Conservation (phyloP, 2,113 vertebrate species). For the Setophaga kirtlandii region DNA sequence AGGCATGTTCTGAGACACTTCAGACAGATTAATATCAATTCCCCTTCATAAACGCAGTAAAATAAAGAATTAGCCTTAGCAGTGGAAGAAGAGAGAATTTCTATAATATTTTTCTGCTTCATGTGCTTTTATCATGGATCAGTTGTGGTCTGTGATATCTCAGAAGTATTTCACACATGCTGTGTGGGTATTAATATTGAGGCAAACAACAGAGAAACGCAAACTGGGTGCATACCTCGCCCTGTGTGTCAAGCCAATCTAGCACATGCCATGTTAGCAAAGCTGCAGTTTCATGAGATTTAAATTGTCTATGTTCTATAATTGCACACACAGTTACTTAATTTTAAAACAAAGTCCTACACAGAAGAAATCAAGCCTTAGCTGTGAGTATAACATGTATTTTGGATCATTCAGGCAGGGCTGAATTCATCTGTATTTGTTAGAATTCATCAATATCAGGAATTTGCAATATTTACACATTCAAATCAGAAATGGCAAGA, state of each 20-base stretch:
- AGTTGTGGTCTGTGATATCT: neutral
- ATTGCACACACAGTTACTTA: neutral
- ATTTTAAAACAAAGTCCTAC: neutral
- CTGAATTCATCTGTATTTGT: neutral
- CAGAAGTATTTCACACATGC: neutral
- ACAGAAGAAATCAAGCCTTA: neutral
- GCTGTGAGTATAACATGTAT: neutral
- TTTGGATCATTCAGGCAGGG: neutral
- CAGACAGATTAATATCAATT: neutral
- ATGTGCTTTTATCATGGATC: neutral
- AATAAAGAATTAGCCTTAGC: neutral
- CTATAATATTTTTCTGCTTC: neutral
- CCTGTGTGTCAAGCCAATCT: neutral
- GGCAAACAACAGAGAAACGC: neutral
- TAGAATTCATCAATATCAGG: neutral
- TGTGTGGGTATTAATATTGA: neutral
- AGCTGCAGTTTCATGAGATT: neutral
- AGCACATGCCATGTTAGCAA: neutral
- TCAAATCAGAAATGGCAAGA: neutral
- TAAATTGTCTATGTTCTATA: neutral
- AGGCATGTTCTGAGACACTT: neutral
- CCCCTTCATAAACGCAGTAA: neutral
- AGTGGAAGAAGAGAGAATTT: neutral
- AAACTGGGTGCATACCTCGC: neutral
- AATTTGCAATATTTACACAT: neutral